Base-by-base conservation (phyloP, 2,888 invertebrate species). In the Idaea dimidiata region DNA sequence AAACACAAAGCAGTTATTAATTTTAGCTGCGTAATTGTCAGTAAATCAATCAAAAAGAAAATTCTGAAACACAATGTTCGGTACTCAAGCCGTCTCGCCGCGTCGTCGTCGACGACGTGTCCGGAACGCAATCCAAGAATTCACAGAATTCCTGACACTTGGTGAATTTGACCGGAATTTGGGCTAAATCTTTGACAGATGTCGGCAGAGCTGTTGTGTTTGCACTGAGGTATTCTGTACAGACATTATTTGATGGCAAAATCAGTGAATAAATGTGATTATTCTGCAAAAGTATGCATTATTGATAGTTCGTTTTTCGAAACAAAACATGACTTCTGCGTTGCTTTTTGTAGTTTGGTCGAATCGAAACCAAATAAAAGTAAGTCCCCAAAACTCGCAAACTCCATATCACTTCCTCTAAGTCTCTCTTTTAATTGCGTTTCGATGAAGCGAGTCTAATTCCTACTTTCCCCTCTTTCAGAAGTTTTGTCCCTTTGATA, bases 401-500 rank as follows among this genome's bases (percentile, higher is more conserved):
- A 80, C 73, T 81, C 73, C 76, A 74, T 81, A 82, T 83, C 83
- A 78, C 79, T 82, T 77, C 75, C 75, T 69, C 66, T 73, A 70
- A 70, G 74, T 75, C 80, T 79, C 81, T 80, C 85, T 86, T 89
- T 89, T 91, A 91, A 91, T 91, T 91, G 91, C 86, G 84, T 83
- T 81, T 84, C 90, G 84, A 91, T 91, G 91, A 88, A 91, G 85
- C 91, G 84, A 66, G 74, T 64, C 84, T 89, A 89, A 89, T 88
- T 83, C 83, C 82, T 75, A 73, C 80, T 77, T 68, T 66, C 59
- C 67, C 68, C 66, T 62, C 65, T 62, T 61, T 61, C 59, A 60
- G 64, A 70, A 74, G 70, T 69, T 64, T 65, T 62, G 68, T 69
- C 71, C 71, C 66, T 72, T 18, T 63, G 70, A 72, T 72, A 70